Evolutionary conservation across 1,140 invertebrate genomes (phyloP), one percentile per base, ranked within the genome.

Genomic region (Drosophila sp.): DNA sequence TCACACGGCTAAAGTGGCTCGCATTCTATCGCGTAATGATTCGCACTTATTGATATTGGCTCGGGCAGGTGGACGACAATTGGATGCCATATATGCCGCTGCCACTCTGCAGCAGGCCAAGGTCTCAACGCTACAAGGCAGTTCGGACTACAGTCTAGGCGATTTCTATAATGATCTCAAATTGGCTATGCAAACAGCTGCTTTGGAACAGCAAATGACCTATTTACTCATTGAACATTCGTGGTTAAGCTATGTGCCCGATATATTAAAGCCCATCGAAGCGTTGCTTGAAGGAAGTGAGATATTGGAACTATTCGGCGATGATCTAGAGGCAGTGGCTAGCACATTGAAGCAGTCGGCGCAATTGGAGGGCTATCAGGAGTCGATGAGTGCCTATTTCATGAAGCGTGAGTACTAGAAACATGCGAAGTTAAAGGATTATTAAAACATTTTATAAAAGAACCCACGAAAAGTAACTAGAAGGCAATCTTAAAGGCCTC

Each of bases 191-290:
- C 96, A 97, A 92, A 80, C 93, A 11, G 95, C 96, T n/a, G 97
- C 96, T 25, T 93, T 98, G 40, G 97, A 98, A 58, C 95, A 95
- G 10, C 95, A 98, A 90, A 93, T 95, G 79, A 95, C 95, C 3
- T 93, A 97, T 54, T 93, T 99, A 25, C 80, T 98, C 3, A 91
- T 99, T 1, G 97, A 99, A 87, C 97, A 98, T 33, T 80, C 79
- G 50, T 92, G 91, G 91, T 72, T 92, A 1, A 80, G 65, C 29
- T 90, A 83, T 75, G 79, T 91, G 77, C 95, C 97, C 86, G 96
- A 98, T 74, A 93, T 98, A 23, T 92, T 95, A 3, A 94, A 97
- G 32, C 90, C 93, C 7, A 90, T 92, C 25, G 92, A 94, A 54
- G 92, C 93, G 0, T 78, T 93, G 35, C 63, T 94, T 1, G 92